Base-by-base conservation (phyloP, 2,888 invertebrate genomes). In the Caenorhabditis sp. region DNA sequence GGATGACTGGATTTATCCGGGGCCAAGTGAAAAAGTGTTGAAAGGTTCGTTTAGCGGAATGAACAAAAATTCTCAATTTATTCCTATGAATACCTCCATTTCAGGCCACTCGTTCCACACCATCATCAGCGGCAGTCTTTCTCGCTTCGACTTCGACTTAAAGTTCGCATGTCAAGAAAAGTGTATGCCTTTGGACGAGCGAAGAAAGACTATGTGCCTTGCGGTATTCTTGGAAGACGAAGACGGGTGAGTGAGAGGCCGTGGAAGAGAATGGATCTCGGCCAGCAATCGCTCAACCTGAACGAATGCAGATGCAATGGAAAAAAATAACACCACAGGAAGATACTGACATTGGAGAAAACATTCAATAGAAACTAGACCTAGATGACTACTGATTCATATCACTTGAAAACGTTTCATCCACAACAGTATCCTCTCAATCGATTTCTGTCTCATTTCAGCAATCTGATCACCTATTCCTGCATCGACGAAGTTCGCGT, bases 101-200 rank as follows among this genome's bases (percentile, higher is more conserved):
- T 43, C 37, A 75, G 75, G 63, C 8, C n/a, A 37, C 22, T 43
- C 22, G 0, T 48, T 56, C 13, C 5, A 35, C 2, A n/a, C 37
- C 1, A 24, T 13, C 15, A 2, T 75, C 4, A 8, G 20, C 0
- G 24, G 27, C 1, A 37, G 45, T 9, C 13, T 9, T 0, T 22
- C 15, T 3, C 9, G 32, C 13, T 8, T 45, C 0, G n/a, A 41
- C 1, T 75, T 75, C 24, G 50, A 68, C 20, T 8, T 75, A 11
- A 30, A 22, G 2, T 75, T 75, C 17, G 11, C 39, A 22, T 75
- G 75, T 24, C 52, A 68, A 26, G 56, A 70, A 50, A 68, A 32
- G 15, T 59, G 59, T 13, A 41, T 48, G 46, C 17, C 6, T 0
- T 13, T 62, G n/a, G 27, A n/a, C 8, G 75, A 68, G 6, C 58